phyloP scores from a whole-genome alignment of 1,140 invertebrate species.

The Calliopsis andreniformis region DNA sequence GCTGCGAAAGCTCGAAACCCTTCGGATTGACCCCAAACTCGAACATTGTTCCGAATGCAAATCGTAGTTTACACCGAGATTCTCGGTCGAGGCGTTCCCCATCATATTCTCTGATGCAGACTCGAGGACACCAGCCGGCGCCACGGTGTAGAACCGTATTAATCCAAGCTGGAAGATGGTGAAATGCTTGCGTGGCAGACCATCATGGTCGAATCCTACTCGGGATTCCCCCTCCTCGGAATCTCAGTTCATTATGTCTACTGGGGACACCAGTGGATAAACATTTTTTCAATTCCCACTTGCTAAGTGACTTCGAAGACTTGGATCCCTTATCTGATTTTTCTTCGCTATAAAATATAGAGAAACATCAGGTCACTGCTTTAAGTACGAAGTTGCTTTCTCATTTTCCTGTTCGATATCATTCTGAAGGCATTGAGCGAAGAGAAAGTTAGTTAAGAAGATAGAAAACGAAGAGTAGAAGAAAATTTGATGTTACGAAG shows the following conservation, averaged over 20 bases:
- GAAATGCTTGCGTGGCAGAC: conserved; percentile 41
- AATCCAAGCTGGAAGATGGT: conserved; percentile 12
- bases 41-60: conserved; percentile 60
- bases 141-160: conserved; percentile 32
- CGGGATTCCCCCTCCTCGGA: background rate
- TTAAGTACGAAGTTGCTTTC: too few species aligned
- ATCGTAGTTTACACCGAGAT: conserved; percentile 55
- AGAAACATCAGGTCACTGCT: too few species aligned
- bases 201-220: conserved; percentile 47
- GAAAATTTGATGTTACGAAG: background rate
- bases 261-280: background rate
- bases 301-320: background rate
- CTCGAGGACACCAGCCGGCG: conserved; percentile 44
- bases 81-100: conserved; percentile 33
- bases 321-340: too few species aligned
- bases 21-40: conserved; percentile 45
- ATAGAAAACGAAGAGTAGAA: too few species aligned
- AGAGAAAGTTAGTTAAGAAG: too few species aligned
- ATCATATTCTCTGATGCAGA: conserved; percentile 46
- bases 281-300: background rate
- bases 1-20: background rate
- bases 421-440: too few species aligned
- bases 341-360: too few species aligned
- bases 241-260: conserved; percentile 6
- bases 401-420: too few species aligned